Evolutionary conservation across 2,113 vertebrate genomes (phyloP).

Genomic region (Globicephala melas): DNA sequence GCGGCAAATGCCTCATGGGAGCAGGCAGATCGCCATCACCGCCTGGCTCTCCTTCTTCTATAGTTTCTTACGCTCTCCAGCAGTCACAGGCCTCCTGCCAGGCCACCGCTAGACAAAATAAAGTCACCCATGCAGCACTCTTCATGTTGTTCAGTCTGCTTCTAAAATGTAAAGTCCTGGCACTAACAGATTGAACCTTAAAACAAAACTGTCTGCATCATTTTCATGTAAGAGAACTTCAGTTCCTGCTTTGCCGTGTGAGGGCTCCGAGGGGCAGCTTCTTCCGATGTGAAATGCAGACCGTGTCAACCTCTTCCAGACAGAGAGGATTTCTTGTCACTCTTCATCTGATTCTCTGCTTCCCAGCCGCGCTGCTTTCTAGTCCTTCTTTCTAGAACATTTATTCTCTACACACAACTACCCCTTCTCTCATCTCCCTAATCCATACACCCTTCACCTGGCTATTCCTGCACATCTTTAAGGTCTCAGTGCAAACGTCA

Average conservation of each 20-base stretch:
- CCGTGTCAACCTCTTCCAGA: not conserved
- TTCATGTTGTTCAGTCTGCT: not conserved
- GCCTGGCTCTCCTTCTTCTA: not conserved
- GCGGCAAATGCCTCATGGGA: rapidly evolving
- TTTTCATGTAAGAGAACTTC: not conserved
- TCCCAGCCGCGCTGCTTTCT: not conserved
- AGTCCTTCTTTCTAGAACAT: not conserved
- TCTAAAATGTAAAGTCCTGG: not conserved
- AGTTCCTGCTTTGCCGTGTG: not conserved
- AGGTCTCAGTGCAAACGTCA: not conserved
- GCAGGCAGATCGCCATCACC: rapidly evolving
- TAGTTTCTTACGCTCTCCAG: rapidly evolving
- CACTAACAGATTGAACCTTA: not conserved
- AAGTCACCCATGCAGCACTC: not conserved
- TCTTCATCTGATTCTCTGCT: not conserved
- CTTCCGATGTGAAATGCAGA: not conserved
- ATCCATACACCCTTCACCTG: not conserved
- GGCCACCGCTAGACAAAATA: not conserved
- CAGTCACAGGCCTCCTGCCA: rapidly evolving
- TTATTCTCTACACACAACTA: not conserved
- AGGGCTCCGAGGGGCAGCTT: not conserved
- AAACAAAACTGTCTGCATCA: not conserved
- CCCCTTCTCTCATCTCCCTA: not conserved
- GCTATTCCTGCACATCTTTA: not conserved
- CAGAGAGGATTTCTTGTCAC: not conserved